A percentile compares a stretch with the other conserved stretches of the same genome.
These are phyloP conservation scores for Hydropsyche betteni DNA, from an alignment of 2,888 invertebrate species.

Conservation along the genomic window DNA sequence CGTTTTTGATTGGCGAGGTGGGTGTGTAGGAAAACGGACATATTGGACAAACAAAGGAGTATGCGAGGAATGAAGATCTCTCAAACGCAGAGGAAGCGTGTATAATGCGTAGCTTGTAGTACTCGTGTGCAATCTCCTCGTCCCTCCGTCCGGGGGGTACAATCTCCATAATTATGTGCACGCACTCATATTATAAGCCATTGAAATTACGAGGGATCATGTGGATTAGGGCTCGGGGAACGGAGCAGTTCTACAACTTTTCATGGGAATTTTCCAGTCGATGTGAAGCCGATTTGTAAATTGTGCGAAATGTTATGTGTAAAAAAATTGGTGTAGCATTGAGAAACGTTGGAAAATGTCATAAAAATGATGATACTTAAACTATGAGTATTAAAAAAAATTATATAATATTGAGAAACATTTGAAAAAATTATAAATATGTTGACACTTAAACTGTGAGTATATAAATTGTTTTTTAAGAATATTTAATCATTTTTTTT, in stretches of 20 bases:
- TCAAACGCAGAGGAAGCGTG: not conserved
- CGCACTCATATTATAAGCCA: conserved; percentile 39
- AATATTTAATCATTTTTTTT: too few relatives aligned
- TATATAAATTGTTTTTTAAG: too few relatives aligned
- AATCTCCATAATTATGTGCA: conserved; percentile 37
- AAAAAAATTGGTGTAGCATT: too few relatives aligned
- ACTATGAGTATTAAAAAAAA: too few relatives aligned
- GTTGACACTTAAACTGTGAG: too few relatives aligned
- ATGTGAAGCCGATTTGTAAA: too few relatives aligned
- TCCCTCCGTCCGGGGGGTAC: not conserved
- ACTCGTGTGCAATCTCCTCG: conserved; percentile 1
- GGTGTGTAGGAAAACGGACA: not conserved
- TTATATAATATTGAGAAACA: too few relatives aligned
- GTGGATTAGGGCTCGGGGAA: conserved; percentile 30
- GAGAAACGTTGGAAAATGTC: too few relatives aligned
- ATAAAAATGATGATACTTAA: too few relatives aligned
- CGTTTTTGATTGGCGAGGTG: not conserved
- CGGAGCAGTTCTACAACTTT: conserved; percentile 15
- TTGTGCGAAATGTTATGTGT: too few relatives aligned
- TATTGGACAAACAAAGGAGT: conserved; percentile 36
- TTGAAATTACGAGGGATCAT: conserved; percentile 40
- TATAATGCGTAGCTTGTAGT: not conserved
- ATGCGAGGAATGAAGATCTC: conserved; percentile 33
- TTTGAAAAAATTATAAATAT: too few relatives aligned
- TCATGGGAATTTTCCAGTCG: too few relatives aligned